phyloP scores from a whole-genome alignment of 2,888 invertebrate genomes.

The Trichopoda pennipes region DNA sequence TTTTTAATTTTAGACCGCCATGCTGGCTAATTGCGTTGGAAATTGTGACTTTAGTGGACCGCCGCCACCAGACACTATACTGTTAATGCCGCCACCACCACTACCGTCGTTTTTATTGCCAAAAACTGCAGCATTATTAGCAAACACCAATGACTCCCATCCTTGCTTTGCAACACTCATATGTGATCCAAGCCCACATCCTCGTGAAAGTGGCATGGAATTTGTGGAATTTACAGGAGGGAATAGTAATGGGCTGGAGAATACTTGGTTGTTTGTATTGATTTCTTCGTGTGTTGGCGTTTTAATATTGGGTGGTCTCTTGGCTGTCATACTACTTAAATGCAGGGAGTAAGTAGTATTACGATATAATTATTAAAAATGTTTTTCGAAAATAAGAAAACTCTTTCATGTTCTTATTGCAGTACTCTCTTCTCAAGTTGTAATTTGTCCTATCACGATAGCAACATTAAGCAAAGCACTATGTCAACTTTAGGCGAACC shows the following conservation, averaged over 20 bases:
- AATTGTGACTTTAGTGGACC: constrained; percentile 78
- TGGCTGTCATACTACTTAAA: constrained; percentile 89
- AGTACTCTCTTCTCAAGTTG: constrained; percentile 75
- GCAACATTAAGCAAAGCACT: constrained; percentile 82
- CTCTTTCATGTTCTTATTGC: constrained; percentile 21
- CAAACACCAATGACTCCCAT: constrained; percentile 83
- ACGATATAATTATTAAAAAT: not conserved
- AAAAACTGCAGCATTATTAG: constrained; percentile 77
- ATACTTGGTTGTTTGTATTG: constrained; percentile 91
- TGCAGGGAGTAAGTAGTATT: constrained; percentile 87
- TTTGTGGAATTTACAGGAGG: constrained; percentile 90
- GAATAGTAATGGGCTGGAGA: constrained; percentile 82
- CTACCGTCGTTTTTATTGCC: constrained; percentile 87
- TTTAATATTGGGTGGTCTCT: constrained; percentile 88
- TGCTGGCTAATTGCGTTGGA: constrained; percentile 78
- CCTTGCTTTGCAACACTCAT: constrained; percentile 85
- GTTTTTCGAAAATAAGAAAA: too few relatives aligned
- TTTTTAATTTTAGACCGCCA: constrained; percentile 62
- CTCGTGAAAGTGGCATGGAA: constrained; percentile 86
- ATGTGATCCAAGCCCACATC: constrained; percentile 84
- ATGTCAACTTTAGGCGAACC: constrained; percentile 83
- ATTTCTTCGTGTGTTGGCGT: constrained; percentile 91
- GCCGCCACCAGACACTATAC: constrained; percentile 89
- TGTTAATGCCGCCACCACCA: constrained; percentile 92
- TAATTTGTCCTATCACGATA: constrained; percentile 79